phyloP scores from a whole-genome alignment of 2,888 invertebrate genomes.

The Brachyptera risi region DNA sequence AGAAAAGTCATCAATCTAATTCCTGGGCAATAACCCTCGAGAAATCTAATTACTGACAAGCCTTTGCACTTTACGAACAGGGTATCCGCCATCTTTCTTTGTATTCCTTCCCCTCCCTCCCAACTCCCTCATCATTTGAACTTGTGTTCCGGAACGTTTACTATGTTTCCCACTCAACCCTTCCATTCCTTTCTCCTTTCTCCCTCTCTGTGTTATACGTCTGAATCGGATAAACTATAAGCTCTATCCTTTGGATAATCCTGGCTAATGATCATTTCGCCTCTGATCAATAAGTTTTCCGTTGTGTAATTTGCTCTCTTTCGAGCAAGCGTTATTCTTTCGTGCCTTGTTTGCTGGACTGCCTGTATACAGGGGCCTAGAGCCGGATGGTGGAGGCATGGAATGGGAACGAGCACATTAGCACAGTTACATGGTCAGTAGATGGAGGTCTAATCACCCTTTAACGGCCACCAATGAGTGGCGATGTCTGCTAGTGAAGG shows the following conservation, averaged over 20 bases:
- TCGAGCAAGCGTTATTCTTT: neutral
- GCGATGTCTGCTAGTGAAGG: conserved; percentile 23
- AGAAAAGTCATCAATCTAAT: conserved; percentile 13
- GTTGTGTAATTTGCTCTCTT: conserved; percentile 27
- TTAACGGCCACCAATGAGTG: conserved; percentile 15
- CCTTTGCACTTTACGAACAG: conserved; percentile 8
- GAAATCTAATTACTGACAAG: conserved; percentile 17
- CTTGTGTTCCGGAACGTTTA: conserved; percentile 31
- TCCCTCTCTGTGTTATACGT: no score
- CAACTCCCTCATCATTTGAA: conserved; percentile 17
- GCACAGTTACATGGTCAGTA: conserved; percentile 18
- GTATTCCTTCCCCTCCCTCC: neutral
- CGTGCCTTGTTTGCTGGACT: conserved; percentile 4
- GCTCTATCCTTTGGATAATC: conserved; percentile 37
- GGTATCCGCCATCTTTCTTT: conserved; percentile 25
- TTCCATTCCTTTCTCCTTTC: conserved; percentile 26
- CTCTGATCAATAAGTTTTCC: conserved; percentile 10
- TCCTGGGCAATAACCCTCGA: conserved; percentile 24
- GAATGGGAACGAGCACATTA: conserved; percentile 17
- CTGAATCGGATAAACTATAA: neutral
- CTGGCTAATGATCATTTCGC: conserved; percentile 39
- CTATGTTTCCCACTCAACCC: conserved; percentile 28
- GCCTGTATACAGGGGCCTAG: neutral
- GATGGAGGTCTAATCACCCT: conserved; percentile 24
- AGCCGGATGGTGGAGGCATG: no score